Base-by-base conservation (phyloP, 2,888 invertebrate genomes). In the Helicoverpa assulta region DNA sequence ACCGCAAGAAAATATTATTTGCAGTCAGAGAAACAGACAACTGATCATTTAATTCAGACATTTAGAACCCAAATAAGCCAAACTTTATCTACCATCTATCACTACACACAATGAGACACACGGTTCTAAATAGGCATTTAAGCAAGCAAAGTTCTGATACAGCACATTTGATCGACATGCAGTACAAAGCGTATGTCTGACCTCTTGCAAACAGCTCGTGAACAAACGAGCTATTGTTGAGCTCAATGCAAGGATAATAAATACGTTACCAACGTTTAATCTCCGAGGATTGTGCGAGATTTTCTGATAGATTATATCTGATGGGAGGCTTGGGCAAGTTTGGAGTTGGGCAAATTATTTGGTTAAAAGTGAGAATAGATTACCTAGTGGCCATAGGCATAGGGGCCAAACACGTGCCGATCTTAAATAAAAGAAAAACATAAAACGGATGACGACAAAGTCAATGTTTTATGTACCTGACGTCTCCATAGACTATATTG, bases 241-340 rank as follows among this genome's bases (percentile, higher is more conserved):
- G 66, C 64, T 67, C 80, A 83, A 84, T 82, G 69, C 63, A 68
- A 63, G 71, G 65, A 70, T 81, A 83, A 86, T 86, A 85, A 81
- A 79, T 82, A 86, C 85, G 83, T 83, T 85, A 86, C 87, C 79
- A 78, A 74, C 83, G 83, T 86, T 87, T 87, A 86, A 88, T 89
- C 84, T 85, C 73, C 86, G 85, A 87, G 86, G 90, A 89, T 89
- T 89, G 89, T 85, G 80, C 76, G 84, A 84, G 86, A 88, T 89
- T 87, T 86, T 85, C 80, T 90, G 82, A 85, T 85, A 84, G 82
- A 86, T 84, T 86, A 85, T 82, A 85, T 82, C 78, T 80, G 66
- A 14, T 18, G 43, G 26, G 12, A 14, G 6, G 29, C 73, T 33
- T 65, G 73, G 26, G 10, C 40, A 6, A 71, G 18, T 78, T 5